Conservation (phyloP, 2,113 vertebrate species). For the Alexandromys fortis region DNA sequence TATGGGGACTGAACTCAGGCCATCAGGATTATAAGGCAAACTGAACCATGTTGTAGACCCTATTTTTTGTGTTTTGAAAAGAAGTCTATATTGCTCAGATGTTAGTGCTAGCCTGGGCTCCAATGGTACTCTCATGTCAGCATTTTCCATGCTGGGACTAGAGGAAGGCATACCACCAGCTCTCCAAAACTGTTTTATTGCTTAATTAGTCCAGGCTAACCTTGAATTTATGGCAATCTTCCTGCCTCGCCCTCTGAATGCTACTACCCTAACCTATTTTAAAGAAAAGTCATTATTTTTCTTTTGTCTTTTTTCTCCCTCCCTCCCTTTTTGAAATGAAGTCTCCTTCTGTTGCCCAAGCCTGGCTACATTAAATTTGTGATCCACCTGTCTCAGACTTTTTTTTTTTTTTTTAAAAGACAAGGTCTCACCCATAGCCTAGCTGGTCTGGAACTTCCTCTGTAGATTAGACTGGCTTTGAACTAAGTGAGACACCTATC, state of each 20-base stretch:
- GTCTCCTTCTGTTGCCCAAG: not conserved
- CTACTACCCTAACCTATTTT: not conserved
- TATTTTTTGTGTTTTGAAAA: not conserved
- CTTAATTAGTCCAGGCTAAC: not conserved
- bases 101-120: not conserved
- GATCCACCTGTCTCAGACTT: not conserved
- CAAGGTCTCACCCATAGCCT: not conserved
- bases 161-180: not conserved
- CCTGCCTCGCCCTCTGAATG: not conserved
- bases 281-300: not conserved
- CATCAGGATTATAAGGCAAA: not conserved
- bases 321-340: not conserved
- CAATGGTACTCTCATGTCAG: not conserved
- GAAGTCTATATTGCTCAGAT: not conserved
- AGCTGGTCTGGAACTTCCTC: not conserved
- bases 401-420: not conserved
- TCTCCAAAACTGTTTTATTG: not conserved
- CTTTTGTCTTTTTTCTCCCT: not conserved
- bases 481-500: not conserved
- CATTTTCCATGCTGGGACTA: not conserved
- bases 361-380: not conserved
- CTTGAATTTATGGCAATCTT: not conserved
- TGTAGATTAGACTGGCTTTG: not conserved
- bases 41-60: not conserved
- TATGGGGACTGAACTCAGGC: not conserved